phyloP scores from a whole-genome alignment of 2,113 vertebrate species.

The Hippocampus zosterae region DNA sequence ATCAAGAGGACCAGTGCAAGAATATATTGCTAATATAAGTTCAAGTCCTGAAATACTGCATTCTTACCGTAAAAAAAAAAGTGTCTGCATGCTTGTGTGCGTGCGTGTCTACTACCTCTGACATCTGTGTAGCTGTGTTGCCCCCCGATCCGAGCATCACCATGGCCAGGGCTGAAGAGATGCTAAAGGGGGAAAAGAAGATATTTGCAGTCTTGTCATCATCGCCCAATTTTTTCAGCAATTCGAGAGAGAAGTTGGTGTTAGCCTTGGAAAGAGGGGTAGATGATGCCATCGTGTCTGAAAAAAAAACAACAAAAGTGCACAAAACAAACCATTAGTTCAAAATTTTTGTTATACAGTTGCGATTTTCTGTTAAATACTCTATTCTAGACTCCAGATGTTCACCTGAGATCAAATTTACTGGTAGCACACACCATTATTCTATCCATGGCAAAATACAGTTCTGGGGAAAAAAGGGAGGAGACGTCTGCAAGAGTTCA shows the following conservation, averaged over 20 bases:
- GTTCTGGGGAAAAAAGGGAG: not conserved
- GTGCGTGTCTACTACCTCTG: conserved; percentile 49
- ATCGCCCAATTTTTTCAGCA: conserved; percentile 74
- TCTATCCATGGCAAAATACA: not conserved
- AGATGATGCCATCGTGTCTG: conserved; percentile 49
- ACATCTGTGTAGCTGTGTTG: conserved; percentile 78
- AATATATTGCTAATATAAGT: not conserved
- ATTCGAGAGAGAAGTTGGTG: conserved; percentile 74
- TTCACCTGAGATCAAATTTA: not conserved
- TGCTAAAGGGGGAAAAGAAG: conserved; percentile 80
- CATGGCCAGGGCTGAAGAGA: conserved; percentile 80
- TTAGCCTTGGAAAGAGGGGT: conserved; percentile 66
- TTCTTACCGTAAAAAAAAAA: conserved; percentile 34
- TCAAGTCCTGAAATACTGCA: not conserved
- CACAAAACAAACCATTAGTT: not conserved
- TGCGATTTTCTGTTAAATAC: not conserved
- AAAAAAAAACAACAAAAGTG: not conserved
- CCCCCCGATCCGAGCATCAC: conserved; percentile 78
- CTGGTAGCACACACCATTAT: not conserved
- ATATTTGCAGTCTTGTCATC: conserved; percentile 66
- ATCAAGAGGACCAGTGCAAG: not conserved
- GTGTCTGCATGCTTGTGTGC: not conserved
- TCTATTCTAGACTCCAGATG: not conserved
- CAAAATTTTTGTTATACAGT: not conserved
- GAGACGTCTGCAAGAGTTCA: not conserved